phyloP scores from a whole-genome alignment of 2,797 vertebrate species.

The Anabas testudineus region DNA sequence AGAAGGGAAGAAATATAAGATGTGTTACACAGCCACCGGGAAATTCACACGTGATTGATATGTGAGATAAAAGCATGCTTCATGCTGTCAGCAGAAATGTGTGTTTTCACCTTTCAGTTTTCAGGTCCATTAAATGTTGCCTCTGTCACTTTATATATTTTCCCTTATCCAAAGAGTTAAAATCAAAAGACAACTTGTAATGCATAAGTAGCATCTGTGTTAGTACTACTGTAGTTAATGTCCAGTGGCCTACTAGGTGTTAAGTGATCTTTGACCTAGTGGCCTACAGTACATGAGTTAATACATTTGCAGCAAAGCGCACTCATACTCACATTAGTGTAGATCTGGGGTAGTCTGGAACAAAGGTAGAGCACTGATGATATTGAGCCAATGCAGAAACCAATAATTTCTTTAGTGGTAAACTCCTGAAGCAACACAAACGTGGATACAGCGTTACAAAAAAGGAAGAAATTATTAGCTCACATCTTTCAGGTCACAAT shows the following conservation, averaged over 20 bases:
- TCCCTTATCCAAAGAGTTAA: neutral
- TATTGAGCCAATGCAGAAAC: conserved; percentile 90
- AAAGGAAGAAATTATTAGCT: neutral
- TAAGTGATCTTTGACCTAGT: no score
- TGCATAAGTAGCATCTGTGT: neutral
- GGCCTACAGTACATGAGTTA: neutral
- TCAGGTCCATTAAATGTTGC: neutral
- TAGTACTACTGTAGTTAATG: neutral
- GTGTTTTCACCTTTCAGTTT: neutral
- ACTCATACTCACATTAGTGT: conserved; percentile 91
- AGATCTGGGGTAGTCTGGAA: conserved; percentile 94
- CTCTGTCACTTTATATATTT: neutral
- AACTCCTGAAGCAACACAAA: conserved; percentile 83
- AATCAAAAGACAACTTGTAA: neutral
- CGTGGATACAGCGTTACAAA: neutral
- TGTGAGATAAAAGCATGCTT: neutral
- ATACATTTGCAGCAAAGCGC: neutral
- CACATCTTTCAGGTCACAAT: conserved; percentile 50
- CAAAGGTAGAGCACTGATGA: conserved; percentile 92
- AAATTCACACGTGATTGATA: neutral
- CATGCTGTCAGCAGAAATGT: neutral
- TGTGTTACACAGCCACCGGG: neutral
- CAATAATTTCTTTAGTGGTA: conserved; percentile 87
- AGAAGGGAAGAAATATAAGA: conserved; percentile 1
- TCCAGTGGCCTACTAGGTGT: no score